Percentiles rank a stretch among this genome's conserved stretches.
Conservation (phyloP, 2,888 invertebrate species). For the Leptinotarsa haldemani region DNA sequence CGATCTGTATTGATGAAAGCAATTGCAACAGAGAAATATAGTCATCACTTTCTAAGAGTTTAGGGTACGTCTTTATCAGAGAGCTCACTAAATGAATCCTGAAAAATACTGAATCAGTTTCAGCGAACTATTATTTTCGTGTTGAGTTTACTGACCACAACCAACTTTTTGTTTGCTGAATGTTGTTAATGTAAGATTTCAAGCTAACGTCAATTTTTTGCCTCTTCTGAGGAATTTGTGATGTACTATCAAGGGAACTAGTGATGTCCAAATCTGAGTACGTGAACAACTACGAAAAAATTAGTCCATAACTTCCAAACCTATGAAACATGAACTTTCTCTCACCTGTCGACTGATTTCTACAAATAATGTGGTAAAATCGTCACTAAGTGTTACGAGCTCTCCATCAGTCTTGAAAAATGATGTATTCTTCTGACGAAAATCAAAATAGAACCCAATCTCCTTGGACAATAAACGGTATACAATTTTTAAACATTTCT, state of each 20-base stretch:
- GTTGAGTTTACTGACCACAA: constrained; percentile 55
- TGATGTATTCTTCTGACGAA: constrained; percentile 47
- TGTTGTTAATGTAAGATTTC: constrained; percentile 56
- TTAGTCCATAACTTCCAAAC: background rate
- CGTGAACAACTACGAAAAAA: constrained; percentile 38
- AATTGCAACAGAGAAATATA: constrained; percentile 62
- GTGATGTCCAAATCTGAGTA: constrained; percentile 38
- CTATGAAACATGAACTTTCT: background rate
- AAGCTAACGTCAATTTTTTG: constrained; percentile 48
- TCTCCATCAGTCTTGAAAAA: constrained; percentile 49
- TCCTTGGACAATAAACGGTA: constrained; percentile 60
- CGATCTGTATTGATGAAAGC: constrained; percentile 58
- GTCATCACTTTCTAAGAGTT: constrained; percentile 60
- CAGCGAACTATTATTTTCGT: background rate
- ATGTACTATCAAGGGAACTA: constrained; percentile 32
- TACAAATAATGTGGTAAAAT: constrained; percentile 57
- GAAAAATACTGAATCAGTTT: constrained; percentile 32
- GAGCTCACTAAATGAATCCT: constrained; percentile 63
- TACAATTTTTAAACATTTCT: constrained; percentile 61
- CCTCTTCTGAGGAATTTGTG: constrained; percentile 44
- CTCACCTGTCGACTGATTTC: constrained; percentile 64
- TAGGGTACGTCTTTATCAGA: constrained; percentile 64
- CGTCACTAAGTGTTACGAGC: constrained; percentile 45
- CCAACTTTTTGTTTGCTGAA: constrained; percentile 62
- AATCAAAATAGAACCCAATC: constrained; percentile 45